Evolutionary conservation across 2,113 vertebrate species (phyloP), one percentile per base, ranked within the genome.

Genomic region (Cricetomys ansorgei): DNA sequence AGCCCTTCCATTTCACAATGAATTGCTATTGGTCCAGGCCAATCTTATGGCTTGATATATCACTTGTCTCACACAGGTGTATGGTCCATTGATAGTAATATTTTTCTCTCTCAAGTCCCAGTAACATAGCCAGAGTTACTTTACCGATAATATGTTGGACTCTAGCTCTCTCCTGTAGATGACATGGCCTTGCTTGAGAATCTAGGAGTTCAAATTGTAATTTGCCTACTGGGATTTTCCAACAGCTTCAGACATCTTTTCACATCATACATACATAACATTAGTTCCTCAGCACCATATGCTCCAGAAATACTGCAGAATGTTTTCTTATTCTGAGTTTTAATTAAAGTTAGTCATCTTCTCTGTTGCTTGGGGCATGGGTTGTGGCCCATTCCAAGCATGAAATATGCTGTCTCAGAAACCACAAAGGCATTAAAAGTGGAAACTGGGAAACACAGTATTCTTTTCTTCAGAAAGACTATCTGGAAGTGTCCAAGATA

Each of bases 401-500:
- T 62, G 34, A 95, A 95, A 90, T 65, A 88, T 77, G n/a, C 34
- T 57, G 25, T 64, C n/a, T n/a, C 23, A 64, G 77, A 87, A 50
- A 31, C 23, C 75, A 73, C 70, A 83, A 29, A 90, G 17, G 19
- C 11, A 59, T 83, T 83, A 45, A 86, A 86, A 81, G 13, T 73
- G 0, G 10, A 62, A 87, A 76, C 80, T 88, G 67, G 1, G 12
- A 91, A 40, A 79, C 79, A 25, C 1, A n/a, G 62, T 67, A 48
- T 73, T 67, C 15, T 87, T 86, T 92, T 93, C 65, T 94, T 79
- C 57, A 34, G 37, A 59, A 92, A 53, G 55, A 48, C 45, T 65
- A 34, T 53, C 11, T 11, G 55, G 69, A 50, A 48, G 90, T 84
- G 23, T 69, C 48, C 29, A 65, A 79, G 67, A 92, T 73, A 83